These are phyloP conservation scores for Bombus consobrinus DNA, from an alignment of 1,140 invertebrate genomes.

Conservation along the genomic window DNA sequence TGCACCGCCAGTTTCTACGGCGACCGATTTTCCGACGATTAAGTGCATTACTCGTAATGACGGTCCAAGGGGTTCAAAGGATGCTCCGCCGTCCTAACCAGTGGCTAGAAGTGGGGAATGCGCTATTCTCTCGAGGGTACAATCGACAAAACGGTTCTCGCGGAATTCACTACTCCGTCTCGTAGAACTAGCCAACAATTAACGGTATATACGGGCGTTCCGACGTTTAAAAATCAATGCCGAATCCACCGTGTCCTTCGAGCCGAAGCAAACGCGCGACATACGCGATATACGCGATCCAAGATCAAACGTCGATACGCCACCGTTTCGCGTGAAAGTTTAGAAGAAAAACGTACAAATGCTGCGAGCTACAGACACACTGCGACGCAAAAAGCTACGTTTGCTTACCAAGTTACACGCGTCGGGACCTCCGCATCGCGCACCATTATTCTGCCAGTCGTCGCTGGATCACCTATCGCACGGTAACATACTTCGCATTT, in stretches of 20 bases:
- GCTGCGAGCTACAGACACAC: background rate
- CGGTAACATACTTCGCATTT: slow-evolving; percentile 32
- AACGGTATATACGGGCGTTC: background rate
- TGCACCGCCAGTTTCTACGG: background rate
- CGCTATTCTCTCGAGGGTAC: slow-evolving; percentile 21
- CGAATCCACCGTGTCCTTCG: background rate
- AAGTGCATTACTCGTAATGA: slow-evolving; percentile 41
- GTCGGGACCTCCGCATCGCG: slow-evolving; percentile 40
- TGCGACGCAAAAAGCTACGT: slow-evolving; percentile 9
- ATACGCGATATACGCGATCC: background rate
- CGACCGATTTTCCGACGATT: slow-evolving; percentile 44
- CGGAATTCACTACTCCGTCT: background rate
- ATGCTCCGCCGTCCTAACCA: background rate
- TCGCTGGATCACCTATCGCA: slow-evolving; percentile 31
- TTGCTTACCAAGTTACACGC: slow-evolving; percentile 47
- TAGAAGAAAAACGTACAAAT: background rate
- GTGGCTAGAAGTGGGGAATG: background rate
- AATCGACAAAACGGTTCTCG: slow-evolving; percentile 26
- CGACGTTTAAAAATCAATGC: slow-evolving; percentile 21
- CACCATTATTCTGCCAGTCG: slow-evolving; percentile 32
- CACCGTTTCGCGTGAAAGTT: background rate
- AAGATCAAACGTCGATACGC: slow-evolving; percentile 1
- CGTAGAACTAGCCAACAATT: background rate
- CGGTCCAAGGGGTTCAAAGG: slow-evolving; percentile 33
- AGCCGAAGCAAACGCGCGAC: no score